Percentiles rank a stretch among this genome's conserved stretches.
Evolutionary conservation across 2,113 vertebrate species (phyloP).

Genomic region (Apodemus speciosus): DNA sequence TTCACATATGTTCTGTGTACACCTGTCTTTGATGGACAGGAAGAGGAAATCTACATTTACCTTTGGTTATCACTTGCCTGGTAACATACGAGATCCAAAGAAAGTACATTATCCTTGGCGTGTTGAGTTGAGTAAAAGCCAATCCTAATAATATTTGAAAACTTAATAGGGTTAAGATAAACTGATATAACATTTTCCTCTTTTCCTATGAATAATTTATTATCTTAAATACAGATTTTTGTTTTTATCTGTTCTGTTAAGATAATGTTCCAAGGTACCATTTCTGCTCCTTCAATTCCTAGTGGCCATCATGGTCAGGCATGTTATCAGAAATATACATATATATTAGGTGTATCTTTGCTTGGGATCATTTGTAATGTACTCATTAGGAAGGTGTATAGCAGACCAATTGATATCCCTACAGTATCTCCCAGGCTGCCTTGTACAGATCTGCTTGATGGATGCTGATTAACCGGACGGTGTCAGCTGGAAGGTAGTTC

Average conservation of each 20-base stretch:
- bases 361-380: constrained; percentile 5
- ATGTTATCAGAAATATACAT: constrained; percentile 17
- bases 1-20: background rate
- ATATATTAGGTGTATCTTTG: background rate
- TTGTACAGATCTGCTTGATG: background rate
- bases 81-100: background rate
- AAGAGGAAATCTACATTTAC: background rate
- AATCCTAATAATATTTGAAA: constrained; percentile 1
- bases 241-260: background rate
- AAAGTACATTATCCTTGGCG: background rate
- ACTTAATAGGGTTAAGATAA: constrained; percentile 36
- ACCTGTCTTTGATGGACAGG: background rate
- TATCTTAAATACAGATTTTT: constrained; percentile 46
- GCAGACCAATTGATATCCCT: background rate
- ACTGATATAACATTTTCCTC: background rate
- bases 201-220: constrained; percentile 44
- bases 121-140: constrained; percentile 38
- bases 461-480: constrained; percentile 23
- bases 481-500: background rate
- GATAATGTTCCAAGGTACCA: background rate
- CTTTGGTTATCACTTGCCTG: background rate
- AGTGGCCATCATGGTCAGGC: background rate
- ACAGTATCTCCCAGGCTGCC: background rate
- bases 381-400: background rate
- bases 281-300: constrained; percentile 19